Evolutionary conservation across 2,888 invertebrate species (phyloP).

Genomic region (Phalangium opilio): DNA sequence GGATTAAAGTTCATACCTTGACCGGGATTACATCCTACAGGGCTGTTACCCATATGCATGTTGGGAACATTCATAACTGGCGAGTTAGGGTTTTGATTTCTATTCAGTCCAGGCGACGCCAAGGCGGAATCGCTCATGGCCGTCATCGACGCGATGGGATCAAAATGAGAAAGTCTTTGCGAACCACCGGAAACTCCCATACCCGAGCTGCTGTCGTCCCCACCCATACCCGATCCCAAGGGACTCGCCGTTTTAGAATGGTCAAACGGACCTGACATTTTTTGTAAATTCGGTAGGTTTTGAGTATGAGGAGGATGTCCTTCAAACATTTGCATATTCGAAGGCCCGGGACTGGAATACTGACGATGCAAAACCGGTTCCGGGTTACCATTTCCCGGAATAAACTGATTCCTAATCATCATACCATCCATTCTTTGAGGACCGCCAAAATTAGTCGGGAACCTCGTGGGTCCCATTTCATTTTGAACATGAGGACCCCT

Average conservation of each 20-base stretch:
- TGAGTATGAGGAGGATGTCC: conserved; percentile 18
- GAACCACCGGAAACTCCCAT: conserved; percentile 2
- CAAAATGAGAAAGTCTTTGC: conserved; percentile 47
- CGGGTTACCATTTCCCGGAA: conserved; percentile 1
- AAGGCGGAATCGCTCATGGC: conserved; percentile 80
- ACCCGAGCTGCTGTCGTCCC: too few species aligned
- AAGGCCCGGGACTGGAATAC: conserved; percentile 15
- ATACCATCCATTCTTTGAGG: conserved; percentile 15
- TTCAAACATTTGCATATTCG: neutral
- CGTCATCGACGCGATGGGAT: conserved; percentile 81
- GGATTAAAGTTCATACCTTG: conserved; percentile 29
- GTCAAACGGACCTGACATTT: conserved; percentile 22
- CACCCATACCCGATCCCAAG: too few species aligned
- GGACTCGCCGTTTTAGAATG: conserved; percentile 2
- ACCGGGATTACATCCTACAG: conserved; percentile 9
- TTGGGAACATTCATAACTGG: conserved; percentile 20
- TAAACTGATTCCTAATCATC: conserved; percentile 8
- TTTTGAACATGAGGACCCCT: conserved; percentile 25
- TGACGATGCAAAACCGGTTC: conserved; percentile 12
- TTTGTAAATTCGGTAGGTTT: conserved; percentile 16
- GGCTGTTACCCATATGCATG: conserved; percentile 18
- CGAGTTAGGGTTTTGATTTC: conserved; percentile 20
- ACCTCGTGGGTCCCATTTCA: conserved; percentile 21
- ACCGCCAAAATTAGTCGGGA: conserved; percentile 7
- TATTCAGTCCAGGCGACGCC: conserved; percentile 44